Percentiles rank a stretch among this genome's conserved stretches.
Conservation (phyloP, 2,888 invertebrate genomes). For the Bellardia bayeri region DNA sequence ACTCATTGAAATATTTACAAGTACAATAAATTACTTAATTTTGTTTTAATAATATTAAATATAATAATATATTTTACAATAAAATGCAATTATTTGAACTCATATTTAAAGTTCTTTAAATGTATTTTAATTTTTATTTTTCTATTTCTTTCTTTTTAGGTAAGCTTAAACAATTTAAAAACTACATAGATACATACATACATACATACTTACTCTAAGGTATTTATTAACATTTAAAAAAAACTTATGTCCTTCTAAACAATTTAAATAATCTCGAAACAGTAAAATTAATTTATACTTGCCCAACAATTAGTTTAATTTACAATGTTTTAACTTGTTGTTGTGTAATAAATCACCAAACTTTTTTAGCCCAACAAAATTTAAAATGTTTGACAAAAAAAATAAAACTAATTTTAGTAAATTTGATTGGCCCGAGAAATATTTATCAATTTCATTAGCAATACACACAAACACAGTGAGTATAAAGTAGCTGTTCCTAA, state of each 20-base stretch:
- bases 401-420: not conserved
- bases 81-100: no score
- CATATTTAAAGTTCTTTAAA: not conserved
- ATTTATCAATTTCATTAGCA: slow-evolving; percentile 16
- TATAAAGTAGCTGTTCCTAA: not conserved
- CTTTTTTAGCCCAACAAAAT: not conserved
- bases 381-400: not conserved
- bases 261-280: not conserved
- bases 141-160: not conserved
- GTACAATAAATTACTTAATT: no score
- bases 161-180: not conserved
- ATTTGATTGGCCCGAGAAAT: not conserved
- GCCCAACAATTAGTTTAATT: not conserved
- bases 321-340: not conserved
- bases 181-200: not conserved
- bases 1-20: no score
- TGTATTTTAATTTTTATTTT: not conserved
- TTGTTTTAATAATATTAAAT: no score
- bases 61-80: no score
- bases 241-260: not conserved
- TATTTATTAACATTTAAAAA: not conserved
- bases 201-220: not conserved
- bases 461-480: not conserved
- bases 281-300: not conserved
- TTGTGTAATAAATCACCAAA: slow-evolving; percentile 1